Conservation (phyloP, 2,888 invertebrate genomes). For the Xylocampa areola region DNA sequence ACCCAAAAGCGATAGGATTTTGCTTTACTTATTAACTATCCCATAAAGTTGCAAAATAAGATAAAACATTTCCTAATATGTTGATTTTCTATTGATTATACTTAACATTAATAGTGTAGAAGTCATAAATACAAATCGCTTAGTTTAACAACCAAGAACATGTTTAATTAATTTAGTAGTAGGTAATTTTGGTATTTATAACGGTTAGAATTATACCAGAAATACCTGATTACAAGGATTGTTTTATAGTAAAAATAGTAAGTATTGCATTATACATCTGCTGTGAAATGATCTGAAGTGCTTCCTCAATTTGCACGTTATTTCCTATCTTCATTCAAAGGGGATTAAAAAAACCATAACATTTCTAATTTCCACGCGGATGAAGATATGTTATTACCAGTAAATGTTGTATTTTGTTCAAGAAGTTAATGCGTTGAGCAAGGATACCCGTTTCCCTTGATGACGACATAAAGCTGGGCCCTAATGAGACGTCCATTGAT, state of each 20-base stretch:
- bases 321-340: conserved; percentile 31
- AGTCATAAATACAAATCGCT: not conserved
- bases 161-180: conserved; percentile 8
- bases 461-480: conserved; percentile 38
- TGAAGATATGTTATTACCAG: conserved; percentile 32
- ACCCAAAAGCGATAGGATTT: too few species aligned
- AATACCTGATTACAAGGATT: conserved; percentile 4
- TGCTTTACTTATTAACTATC: not conserved
- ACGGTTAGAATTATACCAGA: conserved; percentile 4
- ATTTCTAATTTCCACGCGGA: conserved; percentile 49
- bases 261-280: too few species aligned
- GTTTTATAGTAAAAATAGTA: not conserved
- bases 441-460: conserved; percentile 55
- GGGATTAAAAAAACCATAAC: conserved; percentile 42
- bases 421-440: conserved; percentile 33
- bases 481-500: conserved; percentile 56
- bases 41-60: conserved; percentile 7
- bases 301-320: conserved; percentile 43
- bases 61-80: not conserved
- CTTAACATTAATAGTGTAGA: conserved; percentile 21
- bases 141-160: conserved; percentile 4
- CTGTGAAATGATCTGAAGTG: conserved; percentile 1
- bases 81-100: conserved; percentile 22
- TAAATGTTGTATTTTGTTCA: conserved; percentile 42
- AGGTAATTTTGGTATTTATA: conserved; percentile 8